A percentile compares a stretch with the other conserved stretches of the same genome.
Conservation (phyloP, 2,797 vertebrate species). For the Coregonus ussuriensis region DNA sequence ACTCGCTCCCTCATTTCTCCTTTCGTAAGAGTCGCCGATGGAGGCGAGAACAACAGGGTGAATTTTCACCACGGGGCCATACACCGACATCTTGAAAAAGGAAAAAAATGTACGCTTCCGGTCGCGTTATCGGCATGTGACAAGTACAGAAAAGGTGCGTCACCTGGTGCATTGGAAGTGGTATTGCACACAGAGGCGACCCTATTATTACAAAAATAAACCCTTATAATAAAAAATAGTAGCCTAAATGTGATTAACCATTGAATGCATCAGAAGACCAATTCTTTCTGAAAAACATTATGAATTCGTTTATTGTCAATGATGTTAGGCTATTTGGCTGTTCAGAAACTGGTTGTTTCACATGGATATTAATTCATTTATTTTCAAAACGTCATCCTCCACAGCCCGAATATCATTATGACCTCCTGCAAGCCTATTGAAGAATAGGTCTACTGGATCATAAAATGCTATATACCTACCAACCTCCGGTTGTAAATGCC, state of each 20-base stretch:
- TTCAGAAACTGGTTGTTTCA: background rate
- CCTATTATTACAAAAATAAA: background rate
- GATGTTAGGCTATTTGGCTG: background rate
- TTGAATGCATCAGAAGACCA: no score
- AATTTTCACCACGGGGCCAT: slow-evolving; percentile 88
- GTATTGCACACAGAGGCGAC: background rate
- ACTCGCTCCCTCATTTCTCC: slow-evolving; percentile 92
- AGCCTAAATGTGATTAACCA: no score
- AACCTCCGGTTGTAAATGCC: no score
- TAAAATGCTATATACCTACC: no score
- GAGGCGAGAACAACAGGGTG: slow-evolving; percentile 94
- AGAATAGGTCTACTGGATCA: background rate
- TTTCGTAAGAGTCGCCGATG: slow-evolving; percentile 93
- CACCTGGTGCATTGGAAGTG: background rate
- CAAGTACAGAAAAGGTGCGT: background rate
- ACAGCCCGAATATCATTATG: background rate
- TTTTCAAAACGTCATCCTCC: background rate
- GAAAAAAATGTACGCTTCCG: slow-evolving; percentile 6
- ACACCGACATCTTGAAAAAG: slow-evolving; percentile 80
- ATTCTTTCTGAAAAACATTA: no score
- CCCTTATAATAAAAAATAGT: no score
- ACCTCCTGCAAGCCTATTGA: background rate
- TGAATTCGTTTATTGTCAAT: no score
- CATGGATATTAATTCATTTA: background rate
- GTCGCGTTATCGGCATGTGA: background rate